These are phyloP conservation scores for Acrocephalus arundinaceus DNA, from an alignment of 2,113 vertebrate genomes.

Conservation along the genomic window DNA sequence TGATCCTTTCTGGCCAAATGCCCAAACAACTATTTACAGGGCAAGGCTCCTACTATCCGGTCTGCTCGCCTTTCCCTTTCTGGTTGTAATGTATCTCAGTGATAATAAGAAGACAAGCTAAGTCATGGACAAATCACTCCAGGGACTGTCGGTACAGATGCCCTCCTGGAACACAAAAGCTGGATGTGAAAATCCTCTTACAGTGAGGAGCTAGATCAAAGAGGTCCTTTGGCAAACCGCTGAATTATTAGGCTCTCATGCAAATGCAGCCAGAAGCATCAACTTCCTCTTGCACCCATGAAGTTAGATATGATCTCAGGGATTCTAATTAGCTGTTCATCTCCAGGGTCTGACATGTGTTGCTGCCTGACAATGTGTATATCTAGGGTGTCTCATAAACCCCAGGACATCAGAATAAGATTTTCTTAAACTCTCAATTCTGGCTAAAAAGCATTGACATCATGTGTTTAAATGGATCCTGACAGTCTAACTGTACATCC, in stretches of 20 bases:
- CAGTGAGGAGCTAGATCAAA: constrained; percentile 13
- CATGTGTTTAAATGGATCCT: neutral
- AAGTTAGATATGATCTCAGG: neutral
- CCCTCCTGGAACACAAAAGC: constrained; percentile 8
- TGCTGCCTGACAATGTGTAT: neutral
- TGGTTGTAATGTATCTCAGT: neutral
- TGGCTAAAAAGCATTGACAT: neutral
- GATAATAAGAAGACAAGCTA: constrained; percentile 9
- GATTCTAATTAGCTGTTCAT: neutral
- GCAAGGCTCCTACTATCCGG: neutral
- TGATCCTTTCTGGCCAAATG: neutral
- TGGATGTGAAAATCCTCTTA: constrained; percentile 19
- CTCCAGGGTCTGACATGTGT: neutral
- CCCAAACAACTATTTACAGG: constrained; percentile 8
- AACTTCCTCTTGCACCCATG: neutral
- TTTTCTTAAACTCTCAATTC: neutral
- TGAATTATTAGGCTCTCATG: neutral
- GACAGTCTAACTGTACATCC: neutral
- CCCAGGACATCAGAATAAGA: neutral
- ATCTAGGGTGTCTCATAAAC: neutral
- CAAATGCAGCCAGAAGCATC: neutral
- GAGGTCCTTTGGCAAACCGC: neutral
- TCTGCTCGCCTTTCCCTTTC: neutral
- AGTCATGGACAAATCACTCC: constrained; percentile 14
- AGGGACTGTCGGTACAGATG: neutral